Base-by-base conservation (phyloP, 1,140 invertebrate genomes). In the Meloidogyne exigua region DNA sequence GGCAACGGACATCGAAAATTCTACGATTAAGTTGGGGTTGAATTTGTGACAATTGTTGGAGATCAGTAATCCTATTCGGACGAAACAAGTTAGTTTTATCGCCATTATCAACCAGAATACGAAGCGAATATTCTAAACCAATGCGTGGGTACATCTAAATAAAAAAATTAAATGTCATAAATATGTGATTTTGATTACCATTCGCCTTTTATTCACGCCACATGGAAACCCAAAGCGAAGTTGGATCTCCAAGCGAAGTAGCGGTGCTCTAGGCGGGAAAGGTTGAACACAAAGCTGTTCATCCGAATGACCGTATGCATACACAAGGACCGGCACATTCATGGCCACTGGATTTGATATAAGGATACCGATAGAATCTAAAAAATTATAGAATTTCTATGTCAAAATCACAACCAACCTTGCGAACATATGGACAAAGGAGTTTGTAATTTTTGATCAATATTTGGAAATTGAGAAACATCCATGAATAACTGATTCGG, bases 121-220 rank as follows among this genome's bases (percentile, higher is more conserved):
- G 72, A 28, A 73, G 57, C 15, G 72, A 73, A 10, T 73, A 64
- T 62, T 73, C 72, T 62, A 73, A 73, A 65, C 72, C 72, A 21
- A 65, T 13, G 21, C 28, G 42, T 7, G 72, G 72, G 9, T 28
- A 57, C 26, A 65, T 57, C 72, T 68, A 21, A 32, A n/a, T 7
- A 68, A 36, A 15, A 0, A 32, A 32, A 42, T 21, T 9, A 68
- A 32, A n/a, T n/a, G n/a, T 18, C 0, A 15, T 21, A 42, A n/a
- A 4, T 39, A 13, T 4, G 65, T 15, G 5, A 21, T 18, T 9
- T n/a, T 36, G 1, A 7, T 18, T 18, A 68, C 66, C 66, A 73
- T 62, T 23, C 72, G 72, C 12, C 72, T 62, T 23, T 62, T 64
- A 28, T 15, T 42, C 28, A 73, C 72, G 23, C 72, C 72, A 65